Percentiles rank a stretch among this genome's conserved stretches.
These are phyloP conservation scores for Huso huso DNA, from an alignment of 2,797 vertebrate genomes.

Conservation along the genomic window DNA sequence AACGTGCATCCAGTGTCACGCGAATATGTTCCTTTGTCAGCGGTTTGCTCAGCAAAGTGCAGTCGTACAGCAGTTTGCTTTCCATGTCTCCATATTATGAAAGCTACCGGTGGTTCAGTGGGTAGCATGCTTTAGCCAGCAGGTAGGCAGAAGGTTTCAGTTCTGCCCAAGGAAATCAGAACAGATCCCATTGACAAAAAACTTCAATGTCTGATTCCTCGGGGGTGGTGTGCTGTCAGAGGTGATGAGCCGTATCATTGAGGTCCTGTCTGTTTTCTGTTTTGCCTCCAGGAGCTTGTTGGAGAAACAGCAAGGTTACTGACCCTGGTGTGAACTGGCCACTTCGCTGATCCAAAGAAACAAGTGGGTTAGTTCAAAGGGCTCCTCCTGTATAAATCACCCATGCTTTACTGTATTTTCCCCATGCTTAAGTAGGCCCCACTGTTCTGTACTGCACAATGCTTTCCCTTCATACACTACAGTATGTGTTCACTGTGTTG, in stretches of 20 bases:
- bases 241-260: conserved; percentile 22
- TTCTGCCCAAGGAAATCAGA: conserved; percentile 47
- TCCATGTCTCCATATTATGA: not conserved
- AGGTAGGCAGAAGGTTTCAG: conserved; percentile 47
- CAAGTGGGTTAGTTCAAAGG: too few relatives aligned
- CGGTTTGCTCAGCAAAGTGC: not conserved
- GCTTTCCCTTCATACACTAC: too few relatives aligned
- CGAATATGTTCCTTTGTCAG: not conserved
- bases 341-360: too few relatives aligned
- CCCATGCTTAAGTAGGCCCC: too few relatives aligned
- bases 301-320: too few relatives aligned
- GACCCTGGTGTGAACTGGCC: too few relatives aligned
- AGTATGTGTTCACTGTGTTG: too few relatives aligned
- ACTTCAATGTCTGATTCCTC: conserved; percentile 47
- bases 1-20: not conserved
- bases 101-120: conserved; percentile 7
- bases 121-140: conserved; percentile 31
- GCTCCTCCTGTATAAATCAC: too few relatives aligned
- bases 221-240: conserved; percentile 31
- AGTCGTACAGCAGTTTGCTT: not conserved
- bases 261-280: too few relatives aligned
- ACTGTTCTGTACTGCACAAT: too few relatives aligned
- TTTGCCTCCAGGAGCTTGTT: too few relatives aligned
- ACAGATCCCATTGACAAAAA: conserved; percentile 50
- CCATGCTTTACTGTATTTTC: too few relatives aligned